phyloP scores from a whole-genome alignment of 2,888 invertebrate species.

The Acanthacorydalis orientalis region DNA sequence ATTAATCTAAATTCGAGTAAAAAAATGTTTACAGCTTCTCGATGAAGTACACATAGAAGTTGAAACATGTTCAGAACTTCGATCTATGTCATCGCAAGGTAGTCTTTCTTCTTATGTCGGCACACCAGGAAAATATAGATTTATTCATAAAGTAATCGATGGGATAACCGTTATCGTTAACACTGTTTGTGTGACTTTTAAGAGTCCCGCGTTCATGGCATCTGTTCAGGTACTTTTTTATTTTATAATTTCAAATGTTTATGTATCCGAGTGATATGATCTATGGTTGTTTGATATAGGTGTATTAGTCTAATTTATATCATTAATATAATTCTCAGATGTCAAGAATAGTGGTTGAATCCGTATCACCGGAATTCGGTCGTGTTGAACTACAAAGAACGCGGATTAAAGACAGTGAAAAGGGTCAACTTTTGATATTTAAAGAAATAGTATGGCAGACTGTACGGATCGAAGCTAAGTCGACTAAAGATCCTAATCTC shows the following conservation, averaged over 20 bases:
- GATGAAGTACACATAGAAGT: slow-evolving; percentile 88
- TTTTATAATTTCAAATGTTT: slow-evolving; percentile 6
- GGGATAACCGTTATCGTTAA: slow-evolving; percentile 94
- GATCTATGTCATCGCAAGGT: slow-evolving; percentile 40
- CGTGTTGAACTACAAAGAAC: slow-evolving; percentile 76
- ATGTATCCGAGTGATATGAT: neutral
- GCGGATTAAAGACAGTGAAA: slow-evolving; percentile 74
- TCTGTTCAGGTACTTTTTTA: slow-evolving; percentile 65
- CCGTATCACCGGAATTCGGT: slow-evolving; percentile 82
- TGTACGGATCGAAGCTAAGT: slow-evolving; percentile 84
- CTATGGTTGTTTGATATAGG: neutral
- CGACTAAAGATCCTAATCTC: slow-evolving; percentile 54
- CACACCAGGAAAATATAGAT: slow-evolving; percentile 59
- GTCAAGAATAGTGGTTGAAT: slow-evolving; percentile 82
- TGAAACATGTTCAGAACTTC: slow-evolving; percentile 79
- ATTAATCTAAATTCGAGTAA: slow-evolving; percentile 6
- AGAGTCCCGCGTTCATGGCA: slow-evolving; percentile 87
- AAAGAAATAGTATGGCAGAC: slow-evolving; percentile 97
- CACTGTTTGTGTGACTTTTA: slow-evolving; percentile 84
- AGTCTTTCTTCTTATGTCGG: slow-evolving; percentile 36
- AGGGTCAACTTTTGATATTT: slow-evolving; percentile 84
- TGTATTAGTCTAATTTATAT: neutral
- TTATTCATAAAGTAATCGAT: slow-evolving; percentile 88
- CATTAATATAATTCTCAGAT: slow-evolving; percentile 38
- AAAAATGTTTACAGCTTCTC: neutral